Base-by-base conservation (phyloP, 2,888 invertebrate species). In the Ochropleura plecta region DNA sequence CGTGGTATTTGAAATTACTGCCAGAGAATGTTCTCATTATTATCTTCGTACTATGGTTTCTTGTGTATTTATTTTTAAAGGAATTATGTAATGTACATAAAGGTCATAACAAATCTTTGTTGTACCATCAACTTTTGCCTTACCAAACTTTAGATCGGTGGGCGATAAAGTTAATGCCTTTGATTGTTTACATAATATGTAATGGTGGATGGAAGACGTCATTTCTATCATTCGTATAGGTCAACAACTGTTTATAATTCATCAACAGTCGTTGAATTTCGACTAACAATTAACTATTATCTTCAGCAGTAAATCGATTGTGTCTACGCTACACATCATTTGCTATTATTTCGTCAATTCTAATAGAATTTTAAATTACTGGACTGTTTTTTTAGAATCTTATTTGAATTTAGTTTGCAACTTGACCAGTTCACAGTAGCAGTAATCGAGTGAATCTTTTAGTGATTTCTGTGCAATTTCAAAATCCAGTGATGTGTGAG, bases 21-120 rank as follows among this genome's bases (percentile, higher is more conserved):
- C 75, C 48, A 72, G 66, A 79, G 79, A 86, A 83, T 74, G 77
- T 86, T 86, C 83, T 76, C 87, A 86, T 85, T 87, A 87, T 86
- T 85, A 81, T 72, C 70, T 66, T 18, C 4, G 60, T 75, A 86
- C 87, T 87, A 86, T 81, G 62, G 76, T 69, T 72, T 70, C 70
- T 81, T 67, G 80, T 87, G 74, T 72, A 76, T 62, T 70, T 70
- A 69, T 75, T 81, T 84, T 75, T 53, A 75, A 49, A 79, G 57
- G 68, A 64, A 76, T 86, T 83, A 76, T 30, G 69, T 87, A 77
- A 86, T 64, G 44, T 51, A 8, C 16, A 70, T 59, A 86, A 83
- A 85, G 78, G 81, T 85, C 70, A 87, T 77, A 63, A 69, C 1
- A 42, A 57, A 44, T 81, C 60, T 85, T 66, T 59, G 64, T 75